A percentile compares a stretch with the other conserved stretches of the same genome.
Evolutionary conservation across 2,797 vertebrate genomes (phyloP).

Genomic region (Lutra lutra): DNA sequence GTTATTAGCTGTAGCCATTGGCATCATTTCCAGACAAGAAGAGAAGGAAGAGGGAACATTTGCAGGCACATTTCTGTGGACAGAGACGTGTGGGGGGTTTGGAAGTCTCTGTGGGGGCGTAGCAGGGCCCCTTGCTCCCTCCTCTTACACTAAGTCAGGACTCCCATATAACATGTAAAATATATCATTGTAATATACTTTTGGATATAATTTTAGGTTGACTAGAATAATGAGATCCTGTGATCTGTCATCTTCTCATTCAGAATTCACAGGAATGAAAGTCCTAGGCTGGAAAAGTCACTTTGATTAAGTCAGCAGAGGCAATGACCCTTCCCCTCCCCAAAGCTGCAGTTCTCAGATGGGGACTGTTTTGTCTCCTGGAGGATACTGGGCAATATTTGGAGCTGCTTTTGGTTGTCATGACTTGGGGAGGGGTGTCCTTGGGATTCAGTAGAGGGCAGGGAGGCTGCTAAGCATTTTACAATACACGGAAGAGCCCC

Average conservation of each 20-base stretch:
- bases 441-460: neutral
- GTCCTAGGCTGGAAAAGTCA: neutral
- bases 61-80: neutral
- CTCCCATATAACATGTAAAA: neutral
- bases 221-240: neutral
- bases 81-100: neutral
- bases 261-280: neutral
- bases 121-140: accelerated
- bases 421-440: too few species aligned
- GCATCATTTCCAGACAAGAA: neutral
- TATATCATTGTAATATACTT: neutral
- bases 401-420: neutral
- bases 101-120: neutral
- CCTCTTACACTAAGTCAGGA: neutral
- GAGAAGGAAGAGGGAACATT: neutral
- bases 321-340: neutral
- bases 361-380: neutral
- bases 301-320: neutral
- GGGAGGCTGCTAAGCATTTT: neutral
- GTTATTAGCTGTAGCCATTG: neutral
- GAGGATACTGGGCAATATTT: neutral
- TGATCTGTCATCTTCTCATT: neutral
- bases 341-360: neutral
- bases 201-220: neutral
- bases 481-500: neutral